Base-by-base conservation (phyloP, 2,113 vertebrate genomes). In the Heliornis fulica region DNA sequence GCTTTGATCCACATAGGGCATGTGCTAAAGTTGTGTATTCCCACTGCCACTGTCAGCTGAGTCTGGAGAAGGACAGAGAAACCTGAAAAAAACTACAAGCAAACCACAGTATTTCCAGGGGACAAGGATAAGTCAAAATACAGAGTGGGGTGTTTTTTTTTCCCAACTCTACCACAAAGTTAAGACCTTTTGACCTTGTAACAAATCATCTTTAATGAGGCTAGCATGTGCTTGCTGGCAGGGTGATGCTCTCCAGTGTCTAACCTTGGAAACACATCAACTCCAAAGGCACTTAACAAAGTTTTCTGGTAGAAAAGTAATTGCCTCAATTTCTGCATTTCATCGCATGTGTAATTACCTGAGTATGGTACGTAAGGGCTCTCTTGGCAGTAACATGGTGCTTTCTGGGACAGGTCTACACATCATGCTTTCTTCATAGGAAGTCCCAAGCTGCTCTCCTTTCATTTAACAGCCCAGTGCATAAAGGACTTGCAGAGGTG, bases 311-410 rank as follows among this genome's bases (percentile, higher is more conserved):
- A 61, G 63, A 54, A 80, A 22, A 59, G 13, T 26, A 72, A 25
- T 12, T 48, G 20, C 45, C 79, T 86, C 40, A 3, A 1, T 69
- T 81, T 88, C 57, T 64, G 56, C 10, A 2, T 78, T 87, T 59
- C 10, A 29, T 68, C 36, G 10, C 40, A 12, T 32, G 32, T n/a
- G 12, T 36, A 40, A 9, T 7, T 53, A 28, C 40, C 64, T 72
- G 45, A 72, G 65, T 36, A 12, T 46, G 46, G 46, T 19, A 3
- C 5, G 65, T 9, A 20, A 8, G 23, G 51, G 53, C 15, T 14
- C 21, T 71, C 34, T 54, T 0, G 0, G 53, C 77, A 76, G 57
- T 5, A 66, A 26, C 0, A 0, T 51, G 56, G 36, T 26, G 3
- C 13, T 46, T 87, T n/a, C 61, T 71, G 46, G 61, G 56, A 20